Conservation (phyloP, 2,888 invertebrate species). For the Cremastinae sp. region DNA sequence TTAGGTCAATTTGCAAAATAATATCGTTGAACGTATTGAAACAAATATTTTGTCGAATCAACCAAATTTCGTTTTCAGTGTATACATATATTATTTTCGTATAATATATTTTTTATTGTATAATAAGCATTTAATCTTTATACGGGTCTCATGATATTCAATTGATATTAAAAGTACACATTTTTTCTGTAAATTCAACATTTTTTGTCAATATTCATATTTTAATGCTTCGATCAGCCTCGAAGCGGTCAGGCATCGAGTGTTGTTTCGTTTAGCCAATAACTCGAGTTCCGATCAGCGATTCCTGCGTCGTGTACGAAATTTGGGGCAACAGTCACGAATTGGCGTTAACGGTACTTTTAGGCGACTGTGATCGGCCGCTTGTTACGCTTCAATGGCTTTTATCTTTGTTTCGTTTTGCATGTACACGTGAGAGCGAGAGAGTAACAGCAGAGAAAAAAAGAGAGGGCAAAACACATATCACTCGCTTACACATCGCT, state of each 20-base stretch:
- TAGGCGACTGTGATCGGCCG: conserved; percentile 35
- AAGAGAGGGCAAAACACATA: conserved; percentile 16
- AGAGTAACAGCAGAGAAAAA: conserved; percentile 1
- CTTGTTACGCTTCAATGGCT: conserved; percentile 49
- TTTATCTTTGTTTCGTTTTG: conserved; percentile 34
- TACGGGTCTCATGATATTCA: too few species aligned
- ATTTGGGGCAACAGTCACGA: conserved; percentile 26
- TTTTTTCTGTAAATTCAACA: too few species aligned
- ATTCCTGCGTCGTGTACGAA: conserved; percentile 33
- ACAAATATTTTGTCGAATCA: too few species aligned
- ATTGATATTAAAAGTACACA: too few species aligned
- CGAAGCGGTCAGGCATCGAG: conserved; percentile 20
- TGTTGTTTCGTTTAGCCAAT: conserved; percentile 3
- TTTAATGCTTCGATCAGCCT: conserved; percentile 4
- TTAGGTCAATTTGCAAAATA: too few species aligned
- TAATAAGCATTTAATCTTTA: too few species aligned
- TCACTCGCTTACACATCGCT: conserved; percentile 8
- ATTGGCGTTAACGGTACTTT: conserved; percentile 51
- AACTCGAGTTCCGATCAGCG: conserved; percentile 44
- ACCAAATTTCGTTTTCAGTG: too few species aligned
- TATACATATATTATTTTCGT: too few species aligned
- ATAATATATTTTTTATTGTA: too few species aligned
- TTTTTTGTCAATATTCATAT: too few species aligned
- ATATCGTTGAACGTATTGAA: too few species aligned
- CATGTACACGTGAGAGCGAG: conserved; percentile 5